phyloP scores from a whole-genome alignment of 2,888 invertebrate species.

The Dolichomitus sp. region DNA sequence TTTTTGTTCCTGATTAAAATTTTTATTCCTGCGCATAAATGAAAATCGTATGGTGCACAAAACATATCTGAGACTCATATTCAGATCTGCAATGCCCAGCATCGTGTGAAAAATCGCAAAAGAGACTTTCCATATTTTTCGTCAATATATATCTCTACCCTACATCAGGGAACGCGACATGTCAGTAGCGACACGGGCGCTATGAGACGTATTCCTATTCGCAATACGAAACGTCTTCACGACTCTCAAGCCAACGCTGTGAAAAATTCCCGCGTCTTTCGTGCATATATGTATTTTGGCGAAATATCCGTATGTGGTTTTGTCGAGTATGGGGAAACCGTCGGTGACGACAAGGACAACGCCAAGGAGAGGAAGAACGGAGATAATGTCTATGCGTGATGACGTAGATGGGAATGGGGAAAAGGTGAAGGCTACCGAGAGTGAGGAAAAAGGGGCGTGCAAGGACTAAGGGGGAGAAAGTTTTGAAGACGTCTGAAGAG shows the following conservation, averaged over 20 bases:
- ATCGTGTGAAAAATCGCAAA: constrained; percentile 16
- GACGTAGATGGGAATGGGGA: constrained; percentile 51
- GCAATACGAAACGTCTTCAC: constrained; percentile 68
- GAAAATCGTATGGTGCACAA: constrained; percentile 35
- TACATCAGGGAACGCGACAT: constrained; percentile 11
- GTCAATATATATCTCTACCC: neutral
- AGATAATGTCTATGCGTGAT: constrained; percentile 36
- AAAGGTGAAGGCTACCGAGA: constrained; percentile 62
- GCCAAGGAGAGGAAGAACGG: constrained; percentile 20
- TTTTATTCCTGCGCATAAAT: neutral
- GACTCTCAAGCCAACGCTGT: constrained; percentile 31
- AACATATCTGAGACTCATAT: neutral
- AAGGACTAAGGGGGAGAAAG: constrained; percentile 23
- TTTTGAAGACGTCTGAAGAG: constrained; percentile 44
- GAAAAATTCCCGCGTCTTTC: constrained; percentile 10
- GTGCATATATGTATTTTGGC: constrained; percentile 32
- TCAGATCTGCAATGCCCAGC: neutral
- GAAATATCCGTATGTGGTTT: constrained; percentile 63
- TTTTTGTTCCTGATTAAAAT: neutral
- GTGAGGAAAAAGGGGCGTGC: constrained; percentile 20
- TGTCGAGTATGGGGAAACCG: constrained; percentile 31
- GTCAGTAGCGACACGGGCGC: constrained; percentile 67
- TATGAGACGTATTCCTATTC: constrained; percentile 76
- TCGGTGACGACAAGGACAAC: constrained; percentile 17
- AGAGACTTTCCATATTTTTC: constrained; percentile 17